These are phyloP conservation scores for Drosophila nikananu DNA, from an alignment of 1,140 invertebrate genomes.

Conservation along the genomic window DNA sequence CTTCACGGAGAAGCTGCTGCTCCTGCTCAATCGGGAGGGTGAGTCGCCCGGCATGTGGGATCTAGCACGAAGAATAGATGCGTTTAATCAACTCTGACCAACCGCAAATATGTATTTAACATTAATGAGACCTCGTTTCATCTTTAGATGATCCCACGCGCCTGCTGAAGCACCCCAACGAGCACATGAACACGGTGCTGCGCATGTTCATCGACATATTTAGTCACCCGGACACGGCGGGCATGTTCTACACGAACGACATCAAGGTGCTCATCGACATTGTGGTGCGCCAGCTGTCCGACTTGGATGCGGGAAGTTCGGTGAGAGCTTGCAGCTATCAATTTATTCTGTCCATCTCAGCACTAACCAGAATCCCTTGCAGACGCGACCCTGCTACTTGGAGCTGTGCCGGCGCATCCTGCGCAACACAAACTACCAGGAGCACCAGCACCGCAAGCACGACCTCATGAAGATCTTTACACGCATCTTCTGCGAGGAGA, in stretches of 20 bases:
- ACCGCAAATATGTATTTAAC: not conserved
- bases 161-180: conserved; percentile 93
- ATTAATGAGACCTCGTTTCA: too few relatives aligned
- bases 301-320: conserved; percentile 94
- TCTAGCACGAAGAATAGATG: not conserved
- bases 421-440: conserved; percentile 90
- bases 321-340: conserved; percentile 86
- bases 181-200: conserved; percentile 92
- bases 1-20: conserved; percentile 95
- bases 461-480: conserved; percentile 93
- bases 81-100: not conserved
- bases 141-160: conserved; percentile 93
- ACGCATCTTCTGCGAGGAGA: conserved; percentile 93
- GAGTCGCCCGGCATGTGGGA: conserved; percentile 54
- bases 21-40: conserved; percentile 96
- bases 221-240: conserved; percentile 90
- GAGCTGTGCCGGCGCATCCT: conserved; percentile 91
- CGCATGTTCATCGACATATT: conserved; percentile 96
- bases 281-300: conserved; percentile 93
- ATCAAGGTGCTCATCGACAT: conserved; percentile 97
- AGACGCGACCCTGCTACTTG: conserved; percentile 91
- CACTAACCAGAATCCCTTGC: conserved; percentile 22
- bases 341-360: not conserved
- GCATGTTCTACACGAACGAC: conserved; percentile 97
- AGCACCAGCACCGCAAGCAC: conserved; percentile 91